Conservation (phyloP, 2,888 invertebrate genomes). For the Trichopoda pennipes region DNA sequence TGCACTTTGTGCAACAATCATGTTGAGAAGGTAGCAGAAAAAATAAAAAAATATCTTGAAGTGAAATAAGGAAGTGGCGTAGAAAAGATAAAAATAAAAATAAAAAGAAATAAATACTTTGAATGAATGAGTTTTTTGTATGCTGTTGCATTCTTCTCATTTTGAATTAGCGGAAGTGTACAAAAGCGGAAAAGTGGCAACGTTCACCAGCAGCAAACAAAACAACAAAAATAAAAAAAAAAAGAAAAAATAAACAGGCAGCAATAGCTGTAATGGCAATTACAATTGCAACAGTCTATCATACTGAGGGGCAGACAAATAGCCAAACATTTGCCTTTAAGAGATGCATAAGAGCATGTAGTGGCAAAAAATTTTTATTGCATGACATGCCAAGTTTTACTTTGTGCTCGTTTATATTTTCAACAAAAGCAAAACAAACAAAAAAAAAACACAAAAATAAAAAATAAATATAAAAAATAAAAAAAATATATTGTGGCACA, state of each 20-base stretch:
- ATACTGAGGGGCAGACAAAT: slow-evolving; percentile 7
- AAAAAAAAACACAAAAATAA: not conserved
- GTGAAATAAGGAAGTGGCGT: slow-evolving; percentile 48
- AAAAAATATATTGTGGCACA: slow-evolving; percentile 53
- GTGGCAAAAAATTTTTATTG: slow-evolving; percentile 53
- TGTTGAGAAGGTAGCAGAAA: slow-evolving; percentile 8
- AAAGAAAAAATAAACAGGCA: slow-evolving; percentile 12
- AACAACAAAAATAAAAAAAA: too few species aligned
- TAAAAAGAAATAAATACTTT: slow-evolving; percentile 17
- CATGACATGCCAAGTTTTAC: slow-evolving; percentile 59
- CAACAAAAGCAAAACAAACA: not conserved
- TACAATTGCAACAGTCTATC: slow-evolving; percentile 26
- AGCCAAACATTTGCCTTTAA: slow-evolving; percentile 44
- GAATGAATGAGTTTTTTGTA: slow-evolving; percentile 5
- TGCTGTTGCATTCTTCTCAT: slow-evolving; percentile 11
- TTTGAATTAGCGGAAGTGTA: slow-evolving; percentile 58
- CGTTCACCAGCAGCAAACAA: slow-evolving; percentile 50
- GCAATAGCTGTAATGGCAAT: slow-evolving; percentile 38
- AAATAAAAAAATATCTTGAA: not conserved
- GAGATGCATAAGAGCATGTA: slow-evolving; percentile 52
- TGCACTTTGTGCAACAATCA: slow-evolving; percentile 64
- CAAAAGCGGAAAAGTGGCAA: slow-evolving; percentile 60
- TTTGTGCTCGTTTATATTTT: slow-evolving; percentile 29
- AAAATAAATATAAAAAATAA: too few species aligned
- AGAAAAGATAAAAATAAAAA: slow-evolving; percentile 37